A percentile compares a stretch with the other conserved stretches of the same genome.
Conservation (phyloP, 2,113 vertebrate genomes). For the Raja brachyura region DNA sequence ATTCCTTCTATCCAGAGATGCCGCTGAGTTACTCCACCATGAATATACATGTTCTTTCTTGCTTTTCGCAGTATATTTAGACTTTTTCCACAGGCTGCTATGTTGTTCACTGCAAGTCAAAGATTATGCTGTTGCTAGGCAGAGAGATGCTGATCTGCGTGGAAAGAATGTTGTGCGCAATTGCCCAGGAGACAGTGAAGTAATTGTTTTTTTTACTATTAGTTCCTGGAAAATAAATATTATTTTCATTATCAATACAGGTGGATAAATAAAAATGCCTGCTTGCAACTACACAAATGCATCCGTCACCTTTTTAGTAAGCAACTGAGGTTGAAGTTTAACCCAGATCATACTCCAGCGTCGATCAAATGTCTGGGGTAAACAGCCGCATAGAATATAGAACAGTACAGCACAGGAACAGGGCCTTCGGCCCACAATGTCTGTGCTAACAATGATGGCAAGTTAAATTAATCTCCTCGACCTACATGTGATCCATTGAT, state of each 20-base stretch:
- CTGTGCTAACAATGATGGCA: too few species aligned
- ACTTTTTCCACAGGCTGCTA: not conserved
- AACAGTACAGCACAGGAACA: too few species aligned
- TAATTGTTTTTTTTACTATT: not conserved
- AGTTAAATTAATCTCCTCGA: too few species aligned
- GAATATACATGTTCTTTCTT: not conserved
- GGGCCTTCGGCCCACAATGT: too few species aligned
- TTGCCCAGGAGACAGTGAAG: conserved; percentile 17
- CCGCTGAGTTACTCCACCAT: not conserved
- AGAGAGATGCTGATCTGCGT: not conserved
- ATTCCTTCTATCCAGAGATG: too few species aligned
- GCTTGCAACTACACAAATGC: not conserved
- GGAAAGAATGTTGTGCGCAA: not conserved
- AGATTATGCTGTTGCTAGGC: not conserved
- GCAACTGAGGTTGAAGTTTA: not conserved
- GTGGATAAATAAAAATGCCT: not conserved
- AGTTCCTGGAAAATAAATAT: not conserved
- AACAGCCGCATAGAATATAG: too few species aligned
- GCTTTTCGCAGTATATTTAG: not conserved
- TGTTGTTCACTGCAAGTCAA: not conserved
- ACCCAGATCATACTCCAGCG: too few species aligned
- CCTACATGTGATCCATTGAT: too few species aligned
- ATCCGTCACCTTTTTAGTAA: not conserved
- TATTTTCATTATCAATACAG: not conserved
- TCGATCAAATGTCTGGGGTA: too few species aligned